Percentiles rank a stretch among this genome's conserved stretches.
Conservation (phyloP, 2,113 vertebrate genomes). For the Petaurus breviceps region DNA sequence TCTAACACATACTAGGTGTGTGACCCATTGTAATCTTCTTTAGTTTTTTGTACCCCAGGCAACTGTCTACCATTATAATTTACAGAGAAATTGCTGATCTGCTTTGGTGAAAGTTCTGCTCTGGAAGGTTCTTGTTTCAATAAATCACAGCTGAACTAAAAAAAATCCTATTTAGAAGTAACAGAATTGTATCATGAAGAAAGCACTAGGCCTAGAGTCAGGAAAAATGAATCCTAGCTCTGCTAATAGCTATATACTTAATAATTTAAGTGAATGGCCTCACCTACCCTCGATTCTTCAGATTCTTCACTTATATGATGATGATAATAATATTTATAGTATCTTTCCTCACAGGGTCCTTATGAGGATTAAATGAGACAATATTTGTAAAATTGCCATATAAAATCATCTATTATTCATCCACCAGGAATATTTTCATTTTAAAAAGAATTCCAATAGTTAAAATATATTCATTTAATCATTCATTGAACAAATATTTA, state of each 20-base stretch:
- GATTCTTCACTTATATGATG: not conserved
- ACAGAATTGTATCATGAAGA: not conserved
- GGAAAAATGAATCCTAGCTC: not conserved
- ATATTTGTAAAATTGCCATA: not conserved
- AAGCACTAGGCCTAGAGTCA: not conserved
- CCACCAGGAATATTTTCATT: not conserved
- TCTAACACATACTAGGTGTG: not conserved
- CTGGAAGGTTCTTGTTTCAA: not conserved
- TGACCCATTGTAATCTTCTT: not conserved
- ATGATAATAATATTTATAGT: not conserved
- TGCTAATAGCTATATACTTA: not conserved
- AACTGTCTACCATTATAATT: not conserved
- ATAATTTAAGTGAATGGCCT: not conserved
- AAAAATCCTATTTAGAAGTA: not conserved
- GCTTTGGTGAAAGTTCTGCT: not conserved
- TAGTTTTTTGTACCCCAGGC: not conserved
- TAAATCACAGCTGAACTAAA: not conserved
- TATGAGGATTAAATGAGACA: not conserved
- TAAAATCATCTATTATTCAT: not conserved
- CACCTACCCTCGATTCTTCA: not conserved
- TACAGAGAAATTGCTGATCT: not conserved
- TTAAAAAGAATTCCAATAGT: not conserved
- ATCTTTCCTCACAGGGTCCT: not conserved
- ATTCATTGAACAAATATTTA: not conserved
- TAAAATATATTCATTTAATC: not conserved